A percentile compares a stretch with the other conserved stretches of the same genome.
phyloP scores from a whole-genome alignment of 2,113 vertebrate genomes.

The Ursus arctos region DNA sequence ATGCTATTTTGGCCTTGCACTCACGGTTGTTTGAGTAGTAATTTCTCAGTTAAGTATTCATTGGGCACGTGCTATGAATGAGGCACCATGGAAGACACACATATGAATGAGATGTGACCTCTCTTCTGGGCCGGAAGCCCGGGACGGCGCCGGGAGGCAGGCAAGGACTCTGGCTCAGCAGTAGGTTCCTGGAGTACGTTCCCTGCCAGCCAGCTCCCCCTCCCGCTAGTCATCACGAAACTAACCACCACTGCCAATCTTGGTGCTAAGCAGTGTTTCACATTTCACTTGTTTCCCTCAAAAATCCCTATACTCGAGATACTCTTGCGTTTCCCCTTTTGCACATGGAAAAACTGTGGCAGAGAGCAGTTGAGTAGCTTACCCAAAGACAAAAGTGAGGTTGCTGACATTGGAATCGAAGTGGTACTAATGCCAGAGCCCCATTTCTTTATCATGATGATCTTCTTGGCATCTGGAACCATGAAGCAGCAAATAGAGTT shows the following conservation, averaged over 20 bases:
- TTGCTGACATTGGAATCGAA: background rate
- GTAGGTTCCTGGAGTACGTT: background rate
- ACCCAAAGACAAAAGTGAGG: background rate
- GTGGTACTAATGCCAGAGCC: background rate
- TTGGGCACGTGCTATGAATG: no score
- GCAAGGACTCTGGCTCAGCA: background rate
- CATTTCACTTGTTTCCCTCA: background rate
- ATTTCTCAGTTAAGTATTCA: background rate
- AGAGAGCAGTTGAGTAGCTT: background rate
- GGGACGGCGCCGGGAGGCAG: no score
- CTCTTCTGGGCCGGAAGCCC: background rate
- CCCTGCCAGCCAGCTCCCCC: background rate
- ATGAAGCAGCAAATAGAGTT: background rate
- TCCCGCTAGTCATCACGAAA: background rate
- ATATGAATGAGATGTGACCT: background rate
- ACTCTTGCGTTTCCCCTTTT: background rate
- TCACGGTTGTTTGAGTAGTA: background rate
- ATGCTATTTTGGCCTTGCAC: background rate
- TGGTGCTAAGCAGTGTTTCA: background rate
- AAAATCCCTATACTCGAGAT: background rate
- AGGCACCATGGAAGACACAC: background rate
- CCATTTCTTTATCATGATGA: background rate
- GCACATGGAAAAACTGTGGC: no score
- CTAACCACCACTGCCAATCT: background rate
- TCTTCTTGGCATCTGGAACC: background rate